phyloP scores from a whole-genome alignment of 2,888 invertebrate species.

The Cosmorhoe ocellata region DNA sequence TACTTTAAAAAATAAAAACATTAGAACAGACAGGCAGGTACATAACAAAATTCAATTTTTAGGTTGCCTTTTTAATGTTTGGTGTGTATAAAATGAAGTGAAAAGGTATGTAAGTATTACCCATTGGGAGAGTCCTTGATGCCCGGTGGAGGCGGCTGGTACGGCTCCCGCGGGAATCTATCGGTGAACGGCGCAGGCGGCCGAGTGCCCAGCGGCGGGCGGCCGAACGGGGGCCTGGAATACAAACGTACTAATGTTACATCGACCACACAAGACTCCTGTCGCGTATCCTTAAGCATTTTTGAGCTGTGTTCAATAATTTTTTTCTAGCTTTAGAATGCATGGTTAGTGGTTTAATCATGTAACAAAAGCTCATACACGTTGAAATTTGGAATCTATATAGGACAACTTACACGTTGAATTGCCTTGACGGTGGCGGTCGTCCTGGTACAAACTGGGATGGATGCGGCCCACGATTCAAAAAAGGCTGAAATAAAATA shows the following conservation, averaged over 20 bases:
- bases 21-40: neutral
- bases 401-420: constrained; percentile 35
- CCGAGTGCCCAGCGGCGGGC: constrained; percentile 38
- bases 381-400: no score
- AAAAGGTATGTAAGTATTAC: constrained; percentile 52
- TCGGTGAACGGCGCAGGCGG: constrained; percentile 42
- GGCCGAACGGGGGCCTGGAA: constrained; percentile 51
- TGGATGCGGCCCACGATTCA: constrained; percentile 57
- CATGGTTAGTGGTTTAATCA: no score
- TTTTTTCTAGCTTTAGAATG: no score
- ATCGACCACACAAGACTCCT: no score
- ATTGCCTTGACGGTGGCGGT: constrained; percentile 56
- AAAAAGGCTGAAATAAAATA: constrained; percentile 49
- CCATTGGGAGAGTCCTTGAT: constrained; percentile 79
- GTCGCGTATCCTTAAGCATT: no score
- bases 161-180: constrained; percentile 62
- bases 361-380: no score
- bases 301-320: no score
- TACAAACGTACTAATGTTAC: no score
- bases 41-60: no score
- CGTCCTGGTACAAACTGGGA: constrained; percentile 51
- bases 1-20: neutral
- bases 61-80: neutral
- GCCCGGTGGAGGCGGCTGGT: constrained; percentile 83
- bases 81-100: neutral